A percentile compares a stretch with the other conserved stretches of the same genome.
Evolutionary conservation across 2,113 vertebrate genomes (phyloP).

Genomic region (Holacanthus passer): DNA sequence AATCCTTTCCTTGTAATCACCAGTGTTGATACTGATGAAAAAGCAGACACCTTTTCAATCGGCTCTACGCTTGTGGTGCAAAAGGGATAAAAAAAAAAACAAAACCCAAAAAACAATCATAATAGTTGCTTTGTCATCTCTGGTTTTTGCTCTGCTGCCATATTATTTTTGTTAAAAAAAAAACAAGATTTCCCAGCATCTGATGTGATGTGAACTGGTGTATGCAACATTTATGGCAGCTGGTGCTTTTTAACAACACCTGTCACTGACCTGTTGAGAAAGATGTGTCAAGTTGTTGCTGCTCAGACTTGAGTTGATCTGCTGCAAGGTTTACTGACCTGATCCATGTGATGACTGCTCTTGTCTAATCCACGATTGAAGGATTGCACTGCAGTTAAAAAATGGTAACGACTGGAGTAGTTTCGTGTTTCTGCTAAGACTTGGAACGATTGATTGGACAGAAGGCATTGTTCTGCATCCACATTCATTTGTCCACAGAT

Average conservation of each 20-base stretch:
- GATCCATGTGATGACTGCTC: background rate
- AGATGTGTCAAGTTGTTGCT: constrained; percentile 2
- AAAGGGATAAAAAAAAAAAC: constrained; percentile 1
- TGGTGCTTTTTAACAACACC: background rate
- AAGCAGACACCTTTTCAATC: constrained; percentile 19
- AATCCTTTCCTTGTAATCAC: background rate
- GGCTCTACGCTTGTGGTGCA: background rate
- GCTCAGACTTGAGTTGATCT: background rate
- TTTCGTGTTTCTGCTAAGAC: background rate
- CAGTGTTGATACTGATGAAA: constrained; percentile 19
- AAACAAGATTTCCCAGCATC: background rate
- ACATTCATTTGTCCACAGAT: background rate
- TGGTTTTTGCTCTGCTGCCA: constrained; percentile 12
- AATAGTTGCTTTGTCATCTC: background rate
- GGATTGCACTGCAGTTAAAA: background rate
- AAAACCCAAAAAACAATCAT: background rate
- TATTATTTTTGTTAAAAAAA: background rate
- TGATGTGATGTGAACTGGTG: background rate
- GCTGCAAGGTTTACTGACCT: background rate
- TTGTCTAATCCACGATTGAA: background rate
- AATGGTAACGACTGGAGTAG: background rate
- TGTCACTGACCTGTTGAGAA: background rate
- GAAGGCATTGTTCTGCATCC: background rate
- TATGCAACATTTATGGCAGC: background rate
- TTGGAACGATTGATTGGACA: background rate